Conservation (phyloP, 2,888 invertebrate species). For the Lysandra bellargus region DNA sequence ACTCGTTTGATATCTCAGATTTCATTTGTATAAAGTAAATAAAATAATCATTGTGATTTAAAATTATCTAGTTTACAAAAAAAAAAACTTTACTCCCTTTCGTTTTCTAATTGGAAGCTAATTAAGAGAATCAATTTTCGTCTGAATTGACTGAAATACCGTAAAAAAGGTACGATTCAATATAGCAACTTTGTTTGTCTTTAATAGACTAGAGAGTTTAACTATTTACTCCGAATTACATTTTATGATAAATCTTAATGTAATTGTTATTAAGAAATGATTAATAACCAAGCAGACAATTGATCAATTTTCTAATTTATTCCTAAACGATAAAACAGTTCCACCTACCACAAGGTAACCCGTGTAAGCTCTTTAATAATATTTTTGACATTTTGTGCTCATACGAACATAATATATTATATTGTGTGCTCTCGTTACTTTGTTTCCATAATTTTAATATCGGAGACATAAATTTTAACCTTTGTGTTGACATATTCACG, state of each 20-base stretch:
- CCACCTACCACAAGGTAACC: not conserved
- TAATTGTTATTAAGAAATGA: too few relatives aligned
- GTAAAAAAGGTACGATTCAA: not conserved
- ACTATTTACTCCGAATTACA: too few relatives aligned
- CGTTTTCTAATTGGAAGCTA: not conserved
- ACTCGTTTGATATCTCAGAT: not conserved
- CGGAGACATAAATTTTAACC: slow-evolving; percentile 15
- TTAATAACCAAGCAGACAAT: not conserved
- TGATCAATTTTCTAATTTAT: not conserved
- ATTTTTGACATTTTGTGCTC: not conserved
- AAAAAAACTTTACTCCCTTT: not conserved
- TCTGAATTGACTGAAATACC: not conserved
- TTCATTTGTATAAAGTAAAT: not conserved
- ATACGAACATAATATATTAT: slow-evolving; percentile 10
- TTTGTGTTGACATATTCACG: not conserved
- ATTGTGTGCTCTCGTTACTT: not conserved
- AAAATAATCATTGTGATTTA: not conserved
- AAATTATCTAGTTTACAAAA: not conserved
- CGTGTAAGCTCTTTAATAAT: not conserved
- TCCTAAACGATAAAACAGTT: not conserved
- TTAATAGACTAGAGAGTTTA: too few relatives aligned
- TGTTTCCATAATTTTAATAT: slow-evolving; percentile 14
- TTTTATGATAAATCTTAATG: too few relatives aligned
- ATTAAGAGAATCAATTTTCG: not conserved
- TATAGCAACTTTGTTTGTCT: too few relatives aligned